Evolutionary conservation across 2,797 vertebrate genomes (phyloP), one percentile per base, ranked within the genome.

Genomic region (Pantherophis vulpinus): DNA sequence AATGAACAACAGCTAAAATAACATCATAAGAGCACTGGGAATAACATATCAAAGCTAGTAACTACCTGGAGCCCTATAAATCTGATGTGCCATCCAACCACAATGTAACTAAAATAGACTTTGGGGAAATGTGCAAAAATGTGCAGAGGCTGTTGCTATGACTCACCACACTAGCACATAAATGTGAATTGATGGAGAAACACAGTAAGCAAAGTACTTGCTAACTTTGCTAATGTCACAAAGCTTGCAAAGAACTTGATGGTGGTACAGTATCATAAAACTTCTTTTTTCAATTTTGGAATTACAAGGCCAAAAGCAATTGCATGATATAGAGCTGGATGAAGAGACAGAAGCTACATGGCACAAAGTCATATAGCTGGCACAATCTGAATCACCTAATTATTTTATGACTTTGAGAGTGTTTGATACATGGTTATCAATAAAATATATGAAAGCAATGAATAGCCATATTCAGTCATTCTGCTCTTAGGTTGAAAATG

Each of bases 101-200:
- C 58, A 89, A 66, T 89, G 87, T 47, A 89, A 66, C 66, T 91
- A 93, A 89, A 91, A 86, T 86, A 93, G 66, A 58, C 93, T 91
- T 91, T 47, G 32, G 93, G 90, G 58, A 63, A 86, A 91, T 29
- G 56, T 60, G 63, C 29, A 86, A 86, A 60, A 88, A 63, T 63
- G 18, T 88, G 11, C 61, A 79, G 20, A 88, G 56, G 23, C 32
- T 59, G 63, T 54, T 23, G 23, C 11, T 87, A 70, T 23, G 18
- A 87, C 25, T 83, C 86, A 60, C 86, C 10, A 47, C n/a, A 60
- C 29, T 51, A 55, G 86, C 56, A 91, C 47, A 88, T 91, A 79
- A 91, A 91, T 47, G 29, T 83, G 42, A 83, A 83, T 74, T 93
- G 87, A 93, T 79, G 42, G 74, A 37, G n/a, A 58, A 93, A n/a